Evolutionary conservation across 2,113 vertebrate genomes (phyloP).

Genomic region (Acinonyx jubatus): DNA sequence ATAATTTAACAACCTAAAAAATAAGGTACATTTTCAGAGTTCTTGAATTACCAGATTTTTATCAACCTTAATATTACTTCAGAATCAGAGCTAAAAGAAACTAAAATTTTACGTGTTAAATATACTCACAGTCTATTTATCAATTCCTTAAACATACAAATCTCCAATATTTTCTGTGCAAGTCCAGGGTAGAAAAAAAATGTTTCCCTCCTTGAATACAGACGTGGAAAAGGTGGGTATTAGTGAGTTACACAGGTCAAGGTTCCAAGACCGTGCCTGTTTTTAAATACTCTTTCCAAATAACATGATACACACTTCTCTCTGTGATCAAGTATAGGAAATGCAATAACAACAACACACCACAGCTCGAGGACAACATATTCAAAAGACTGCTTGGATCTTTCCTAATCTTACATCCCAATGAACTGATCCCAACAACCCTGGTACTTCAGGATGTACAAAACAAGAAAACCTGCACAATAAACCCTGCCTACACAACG

Average conservation of each 20-base stretch:
- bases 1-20: not conserved
- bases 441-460: not conserved
- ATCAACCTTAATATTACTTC: not conserved
- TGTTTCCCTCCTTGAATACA: not conserved
- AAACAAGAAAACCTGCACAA: constrained; percentile 19
- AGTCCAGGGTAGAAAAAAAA: not conserved
- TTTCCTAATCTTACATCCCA: not conserved
- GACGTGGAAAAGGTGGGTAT: not conserved
- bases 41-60: not conserved
- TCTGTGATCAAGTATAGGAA: not conserved
- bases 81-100: constrained; percentile 30
- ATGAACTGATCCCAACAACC: not conserved
- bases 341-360: not conserved
- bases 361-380: not conserved
- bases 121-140: not conserved
- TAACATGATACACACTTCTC: not conserved
- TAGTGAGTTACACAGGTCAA: not conserved
- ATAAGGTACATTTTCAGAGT: not conserved
- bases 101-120: constrained; percentile 21
- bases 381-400: not conserved
- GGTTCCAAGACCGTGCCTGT: not conserved
- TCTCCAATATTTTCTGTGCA: constrained; percentile 32
- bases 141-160: constrained; percentile 49
- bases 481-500: not conserved
- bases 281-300: not conserved